Base-by-base conservation (phyloP, 2,113 vertebrate genomes). In the Labrus mixtus region DNA sequence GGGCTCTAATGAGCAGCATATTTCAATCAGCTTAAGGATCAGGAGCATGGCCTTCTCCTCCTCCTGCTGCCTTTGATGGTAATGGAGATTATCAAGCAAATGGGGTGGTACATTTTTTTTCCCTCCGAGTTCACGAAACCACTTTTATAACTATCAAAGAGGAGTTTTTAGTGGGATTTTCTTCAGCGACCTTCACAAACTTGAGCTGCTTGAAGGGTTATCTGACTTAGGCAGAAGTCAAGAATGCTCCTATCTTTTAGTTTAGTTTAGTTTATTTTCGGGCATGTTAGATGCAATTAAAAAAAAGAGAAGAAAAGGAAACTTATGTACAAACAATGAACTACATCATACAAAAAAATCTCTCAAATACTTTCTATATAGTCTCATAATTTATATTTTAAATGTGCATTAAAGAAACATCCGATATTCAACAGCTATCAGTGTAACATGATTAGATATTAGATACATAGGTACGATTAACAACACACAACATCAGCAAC, bases 1-100 rank as follows among this genome's bases (percentile, higher is more conserved):
- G 81, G 87, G 73, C 79, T 78, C 82, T 91, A 90, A 93, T 89
- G 79, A 91, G 84, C 86, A 84, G 84, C 84, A 86, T 76, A 90
- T 92, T 92, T 90, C 83, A 90, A 83, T 92, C 89, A 85, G 66
- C 60, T 75, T 56, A 82, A 88, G 81, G 80, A 88, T 81, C 73
- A 77, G 74, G 68, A 79, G 59, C 53, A 45, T 53, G 72, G 29
- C 60, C 54, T 54, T 63, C 65, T 83, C 20, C 63, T 73, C 48
- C 66, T 69, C 11, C 74, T 71, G 41, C 76, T 84, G 71, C 82
- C 78, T 86, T 83, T 81, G 61, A 87, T 74, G 64, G 51, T 71
- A 87, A 86, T 84, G 57, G 69, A 63, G 90, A 87, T 90, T 66
- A 85, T 81, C 75, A 68, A 64, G 64, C 68, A 76, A 84, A 83